These are phyloP conservation scores for Pao palembangensis DNA, from an alignment of 2,113 vertebrate genomes.

Conservation along the genomic window DNA sequence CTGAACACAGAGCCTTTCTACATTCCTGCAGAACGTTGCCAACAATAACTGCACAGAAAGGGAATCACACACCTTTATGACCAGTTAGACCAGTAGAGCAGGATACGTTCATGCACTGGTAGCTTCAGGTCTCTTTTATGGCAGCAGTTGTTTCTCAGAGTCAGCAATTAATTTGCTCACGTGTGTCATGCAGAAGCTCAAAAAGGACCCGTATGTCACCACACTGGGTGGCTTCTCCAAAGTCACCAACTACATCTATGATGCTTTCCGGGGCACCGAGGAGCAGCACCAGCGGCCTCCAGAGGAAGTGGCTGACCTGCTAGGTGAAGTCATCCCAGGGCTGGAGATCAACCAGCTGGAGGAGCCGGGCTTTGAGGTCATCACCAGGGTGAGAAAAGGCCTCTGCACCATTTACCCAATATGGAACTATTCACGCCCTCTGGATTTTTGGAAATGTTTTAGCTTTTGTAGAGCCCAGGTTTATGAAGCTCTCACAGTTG, in stretches of 20 bases:
- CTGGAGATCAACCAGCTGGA: conserved; percentile 97
- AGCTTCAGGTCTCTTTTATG: background rate
- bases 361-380: conserved; percentile 97
- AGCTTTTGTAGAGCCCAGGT: background rate
- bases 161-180: background rate
- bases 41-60: too few species aligned
- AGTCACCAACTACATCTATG: conserved; percentile 94
- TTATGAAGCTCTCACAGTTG: background rate
- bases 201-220: conserved; percentile 87
- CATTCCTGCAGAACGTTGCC: background rate
- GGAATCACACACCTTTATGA: background rate
- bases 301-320: conserved; percentile 88
- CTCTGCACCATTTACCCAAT: background rate
- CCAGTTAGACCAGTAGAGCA: background rate
- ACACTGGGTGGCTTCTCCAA: conserved; percentile 93
- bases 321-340: conserved; percentile 89
- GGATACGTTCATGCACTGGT: background rate
- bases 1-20: background rate
- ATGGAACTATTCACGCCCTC: too few species aligned
- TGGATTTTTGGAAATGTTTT: too few species aligned
- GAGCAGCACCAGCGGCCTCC: conserved; percentile 83
- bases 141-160: background rate
- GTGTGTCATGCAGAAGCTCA: conserved; percentile 81
- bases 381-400: conserved; percentile 85
- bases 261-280: conserved; percentile 84